Evolutionary conservation across 2,113 vertebrate genomes (phyloP).

Genomic region (Hyla sarda): DNA sequence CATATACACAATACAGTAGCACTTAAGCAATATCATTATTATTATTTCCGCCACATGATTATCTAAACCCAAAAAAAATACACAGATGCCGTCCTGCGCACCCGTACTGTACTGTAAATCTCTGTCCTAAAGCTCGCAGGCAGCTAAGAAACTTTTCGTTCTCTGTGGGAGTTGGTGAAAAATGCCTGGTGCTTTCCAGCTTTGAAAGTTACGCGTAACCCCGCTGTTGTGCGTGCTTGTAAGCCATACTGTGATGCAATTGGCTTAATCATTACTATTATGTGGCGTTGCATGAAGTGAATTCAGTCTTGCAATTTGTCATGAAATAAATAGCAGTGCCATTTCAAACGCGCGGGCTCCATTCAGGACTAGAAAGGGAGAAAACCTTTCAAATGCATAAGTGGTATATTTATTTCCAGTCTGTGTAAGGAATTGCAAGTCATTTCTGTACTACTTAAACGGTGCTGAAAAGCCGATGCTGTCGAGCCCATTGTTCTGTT

Average conservation of each 20-base stretch:
- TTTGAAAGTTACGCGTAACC: conserved; percentile 68
- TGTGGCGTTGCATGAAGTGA: conserved; percentile 62
- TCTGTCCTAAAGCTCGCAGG: not conserved
- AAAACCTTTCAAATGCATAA: conserved; percentile 64
- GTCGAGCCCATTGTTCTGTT: conserved; percentile 42
- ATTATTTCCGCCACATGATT: not conserved
- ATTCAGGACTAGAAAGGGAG: conserved; percentile 59
- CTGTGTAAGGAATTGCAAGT: conserved; percentile 48
- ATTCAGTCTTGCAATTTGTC: conserved; percentile 69
- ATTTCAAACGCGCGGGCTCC: conserved; percentile 68
- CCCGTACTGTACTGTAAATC: not conserved
- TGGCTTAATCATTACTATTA: conserved; percentile 69
- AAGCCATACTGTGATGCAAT: conserved; percentile 70
- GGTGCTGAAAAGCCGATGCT: conserved; percentile 26
- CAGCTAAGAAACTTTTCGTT: conserved; percentile 64
- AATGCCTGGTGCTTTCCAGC: conserved; percentile 62
- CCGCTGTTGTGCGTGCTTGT: conserved; percentile 68
- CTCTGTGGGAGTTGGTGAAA: conserved; percentile 66
- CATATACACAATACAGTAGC: not conserved
- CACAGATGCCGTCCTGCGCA: not conserved
- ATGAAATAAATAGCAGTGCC: conserved; percentile 65
- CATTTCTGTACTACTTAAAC: conserved; percentile 53
- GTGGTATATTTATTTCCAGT: conserved; percentile 53
- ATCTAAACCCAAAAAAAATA: not conserved
- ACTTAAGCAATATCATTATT: not conserved